Percentiles rank a stretch among this genome's conserved stretches.
Conservation (phyloP, 2,113 vertebrate species). For the Muscicapa adusta region DNA sequence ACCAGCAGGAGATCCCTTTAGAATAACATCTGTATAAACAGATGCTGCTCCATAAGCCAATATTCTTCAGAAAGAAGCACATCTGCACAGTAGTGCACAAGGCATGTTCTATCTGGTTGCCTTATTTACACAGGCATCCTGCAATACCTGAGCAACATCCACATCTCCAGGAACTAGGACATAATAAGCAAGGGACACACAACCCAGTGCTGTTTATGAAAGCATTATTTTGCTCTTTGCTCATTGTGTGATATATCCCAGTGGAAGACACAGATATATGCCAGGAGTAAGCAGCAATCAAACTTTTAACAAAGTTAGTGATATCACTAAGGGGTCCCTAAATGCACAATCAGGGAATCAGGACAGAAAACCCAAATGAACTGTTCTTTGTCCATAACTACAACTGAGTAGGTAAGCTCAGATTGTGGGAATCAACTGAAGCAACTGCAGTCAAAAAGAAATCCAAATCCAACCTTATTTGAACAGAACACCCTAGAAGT, state of each 20-base stretch:
- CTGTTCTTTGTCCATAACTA: not conserved
- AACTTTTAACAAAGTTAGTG: not conserved
- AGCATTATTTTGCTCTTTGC: not conserved
- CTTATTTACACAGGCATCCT: not conserved
- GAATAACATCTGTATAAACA: conserved; percentile 50
- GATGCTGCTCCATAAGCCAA: conserved; percentile 2
- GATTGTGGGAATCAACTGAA: not conserved
- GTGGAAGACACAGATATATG: not conserved
- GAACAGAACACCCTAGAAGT: not conserved
- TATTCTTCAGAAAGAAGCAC: not conserved
- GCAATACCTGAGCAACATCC: not conserved
- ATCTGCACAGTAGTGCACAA: not conserved
- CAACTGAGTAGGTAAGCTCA: not conserved
- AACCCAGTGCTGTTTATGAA: not conserved
- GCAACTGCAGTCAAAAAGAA: not conserved
- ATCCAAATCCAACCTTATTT: not conserved
- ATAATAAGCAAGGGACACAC: not conserved
- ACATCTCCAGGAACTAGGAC: not conserved
- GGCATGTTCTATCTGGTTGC: not conserved
- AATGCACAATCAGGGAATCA: not conserved
- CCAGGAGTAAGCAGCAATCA: not conserved
- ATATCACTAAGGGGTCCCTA: not conserved
- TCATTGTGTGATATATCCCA: not conserved
- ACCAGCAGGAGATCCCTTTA: not conserved
- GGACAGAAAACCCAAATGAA: not conserved